phyloP scores from a whole-genome alignment of 2,797 vertebrate genomes.

The Rhinella marina region DNA sequence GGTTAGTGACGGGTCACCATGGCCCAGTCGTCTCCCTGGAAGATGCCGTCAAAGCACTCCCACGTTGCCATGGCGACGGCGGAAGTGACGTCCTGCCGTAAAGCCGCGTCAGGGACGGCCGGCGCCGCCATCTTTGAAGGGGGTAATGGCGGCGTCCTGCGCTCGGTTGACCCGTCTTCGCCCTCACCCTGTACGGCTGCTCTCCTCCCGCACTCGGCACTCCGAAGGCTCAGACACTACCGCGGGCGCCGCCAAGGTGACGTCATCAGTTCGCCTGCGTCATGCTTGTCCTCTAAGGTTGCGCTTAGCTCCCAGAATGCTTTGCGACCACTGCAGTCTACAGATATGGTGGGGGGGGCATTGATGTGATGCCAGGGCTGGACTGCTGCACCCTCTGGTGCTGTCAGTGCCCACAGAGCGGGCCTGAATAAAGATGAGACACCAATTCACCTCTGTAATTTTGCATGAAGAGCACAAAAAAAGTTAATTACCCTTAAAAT shows the following conservation, averaged over 20 bases:
- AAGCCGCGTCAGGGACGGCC: background rate
- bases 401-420: too few relatives aligned
- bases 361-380: too few relatives aligned
- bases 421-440: too few relatives aligned
- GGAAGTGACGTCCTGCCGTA: slow-evolving; percentile 46
- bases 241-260: background rate
- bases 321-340: background rate
- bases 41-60: slow-evolving; percentile 5
- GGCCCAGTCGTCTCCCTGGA: slow-evolving; percentile 3
- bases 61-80: slow-evolving; percentile 20
- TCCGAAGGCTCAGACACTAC: background rate
- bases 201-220: background rate
- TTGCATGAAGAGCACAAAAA: too few relatives aligned
- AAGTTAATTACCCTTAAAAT: too few relatives aligned
- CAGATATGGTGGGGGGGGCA: background rate
- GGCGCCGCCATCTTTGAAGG: background rate
- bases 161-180: background rate
- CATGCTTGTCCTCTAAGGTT: background rate
- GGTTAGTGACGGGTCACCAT: background rate
- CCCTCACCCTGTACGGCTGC: background rate
- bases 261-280: background rate
- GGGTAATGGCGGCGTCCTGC: slow-evolving; percentile 11
- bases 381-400: too few relatives aligned
- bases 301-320: background rate
- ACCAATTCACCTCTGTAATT: too few relatives aligned